Percentiles rank a stretch among this genome's conserved stretches.
These are phyloP conservation scores for Myripristis murdjan DNA, from an alignment of 2,797 vertebrate genomes.

Conservation along the genomic window DNA sequence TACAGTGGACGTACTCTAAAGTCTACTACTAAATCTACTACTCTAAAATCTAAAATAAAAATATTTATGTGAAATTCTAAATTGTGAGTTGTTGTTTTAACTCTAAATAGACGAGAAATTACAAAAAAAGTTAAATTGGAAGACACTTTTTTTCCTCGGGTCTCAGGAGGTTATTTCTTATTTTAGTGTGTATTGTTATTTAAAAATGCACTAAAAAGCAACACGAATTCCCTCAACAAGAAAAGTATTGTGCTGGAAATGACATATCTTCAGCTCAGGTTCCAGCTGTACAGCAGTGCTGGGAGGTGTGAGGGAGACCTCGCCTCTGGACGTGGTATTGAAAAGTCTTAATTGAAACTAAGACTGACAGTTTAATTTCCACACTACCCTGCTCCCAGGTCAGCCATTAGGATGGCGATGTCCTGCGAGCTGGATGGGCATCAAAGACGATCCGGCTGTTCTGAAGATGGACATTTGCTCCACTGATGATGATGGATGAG, in stretches of 20 bases:
- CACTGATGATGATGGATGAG: slow-evolving; percentile 17
- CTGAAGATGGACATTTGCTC: slow-evolving; percentile 12
- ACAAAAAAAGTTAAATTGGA: no score
- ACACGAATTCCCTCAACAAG: neutral
- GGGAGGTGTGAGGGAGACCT: slow-evolving; percentile 4
- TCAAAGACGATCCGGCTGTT: slow-evolving; percentile 1
- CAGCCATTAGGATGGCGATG: neutral
- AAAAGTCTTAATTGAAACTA: slow-evolving; percentile 30
- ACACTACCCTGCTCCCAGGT: slow-evolving; percentile 20
- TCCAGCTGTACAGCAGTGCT: neutral
- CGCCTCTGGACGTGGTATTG: neutral
- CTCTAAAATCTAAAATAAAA: no score
- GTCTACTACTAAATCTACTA: no score
- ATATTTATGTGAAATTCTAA: no score
- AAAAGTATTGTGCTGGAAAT: neutral
- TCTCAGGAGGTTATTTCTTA: no score
- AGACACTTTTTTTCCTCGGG: no score
- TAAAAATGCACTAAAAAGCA: neutral
- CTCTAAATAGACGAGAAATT: no score
- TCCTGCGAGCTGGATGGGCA: neutral
- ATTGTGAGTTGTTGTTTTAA: no score
- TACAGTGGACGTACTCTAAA: no score
- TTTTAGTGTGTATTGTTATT: no score
- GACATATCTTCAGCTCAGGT: neutral
- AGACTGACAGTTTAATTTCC: slow-evolving; percentile 43